A percentile compares a stretch with the other conserved stretches of the same genome.
Conservation (phyloP, 2,113 vertebrate species). For the Colaptes auratus region DNA sequence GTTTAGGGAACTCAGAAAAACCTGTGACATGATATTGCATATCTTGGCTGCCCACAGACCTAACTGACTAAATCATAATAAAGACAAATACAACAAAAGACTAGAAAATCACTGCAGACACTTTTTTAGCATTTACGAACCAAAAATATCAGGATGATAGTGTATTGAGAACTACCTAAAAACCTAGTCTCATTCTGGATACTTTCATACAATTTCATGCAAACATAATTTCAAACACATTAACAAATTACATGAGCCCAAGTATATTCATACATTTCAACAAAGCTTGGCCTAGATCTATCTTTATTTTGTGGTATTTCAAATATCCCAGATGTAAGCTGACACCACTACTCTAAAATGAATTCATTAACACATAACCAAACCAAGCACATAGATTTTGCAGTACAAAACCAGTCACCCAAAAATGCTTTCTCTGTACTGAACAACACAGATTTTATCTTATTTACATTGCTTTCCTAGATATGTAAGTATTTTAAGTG, state of each 20-base stretch:
- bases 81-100: not conserved
- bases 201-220: not conserved
- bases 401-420: not conserved
- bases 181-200: not conserved
- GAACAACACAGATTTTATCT: not conserved
- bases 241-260: not conserved
- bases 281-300: not conserved
- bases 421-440: not conserved
- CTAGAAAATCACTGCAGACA: not conserved
- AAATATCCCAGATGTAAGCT: not conserved
- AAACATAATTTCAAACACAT: not conserved
- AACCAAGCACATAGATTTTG: not conserved
- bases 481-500: not conserved
- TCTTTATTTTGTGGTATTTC: not conserved
- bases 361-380: not conserved
- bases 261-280: not conserved
- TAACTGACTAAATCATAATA: not conserved
- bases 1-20: not conserved
- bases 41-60: not conserved
- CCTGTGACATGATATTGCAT: accelerated
- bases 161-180: not conserved
- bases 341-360: not conserved
- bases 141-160: not conserved
- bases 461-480: not conserved
- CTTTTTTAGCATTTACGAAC: not conserved